Evolutionary conservation across 2,797 vertebrate species (phyloP).

Genomic region (Sarcoramphus papa): DNA sequence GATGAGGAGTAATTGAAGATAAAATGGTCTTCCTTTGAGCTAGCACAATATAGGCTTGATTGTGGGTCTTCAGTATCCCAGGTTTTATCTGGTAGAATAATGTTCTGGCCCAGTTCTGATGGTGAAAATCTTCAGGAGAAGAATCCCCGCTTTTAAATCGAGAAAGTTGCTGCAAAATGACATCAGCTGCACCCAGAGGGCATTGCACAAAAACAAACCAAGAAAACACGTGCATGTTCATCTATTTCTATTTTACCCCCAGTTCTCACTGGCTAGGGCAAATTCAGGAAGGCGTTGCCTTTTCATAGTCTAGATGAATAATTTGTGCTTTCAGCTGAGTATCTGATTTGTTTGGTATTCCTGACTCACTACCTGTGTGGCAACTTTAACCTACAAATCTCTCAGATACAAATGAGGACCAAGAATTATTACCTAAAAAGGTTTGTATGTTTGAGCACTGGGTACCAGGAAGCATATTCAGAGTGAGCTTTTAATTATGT

Average conservation of each 20-base stretch:
- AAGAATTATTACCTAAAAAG: constrained; percentile 37
- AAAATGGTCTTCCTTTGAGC: background rate
- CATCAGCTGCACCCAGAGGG: background rate
- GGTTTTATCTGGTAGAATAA: background rate
- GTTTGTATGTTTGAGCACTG: constrained; percentile 11
- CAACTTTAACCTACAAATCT: constrained; percentile 28
- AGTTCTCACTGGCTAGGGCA: background rate
- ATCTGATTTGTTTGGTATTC: background rate
- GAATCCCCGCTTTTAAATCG: background rate
- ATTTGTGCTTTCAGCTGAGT: background rate
- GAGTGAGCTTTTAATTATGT: constrained; percentile 48
- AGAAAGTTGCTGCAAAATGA: background rate
- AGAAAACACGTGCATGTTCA: background rate
- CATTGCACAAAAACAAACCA: background rate
- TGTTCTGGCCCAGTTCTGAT: background rate
- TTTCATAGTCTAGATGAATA: background rate
- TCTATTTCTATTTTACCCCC: background rate
- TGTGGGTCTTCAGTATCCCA: background rate
- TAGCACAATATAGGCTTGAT: background rate
- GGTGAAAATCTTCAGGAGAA: background rate
- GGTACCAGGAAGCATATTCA: constrained; percentile 29
- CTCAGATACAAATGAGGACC: constrained; percentile 21
- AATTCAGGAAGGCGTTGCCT: background rate
- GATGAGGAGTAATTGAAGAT: background rate
- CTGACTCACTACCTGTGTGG: constrained; percentile 27